Percentiles rank a stretch among this genome's conserved stretches.
Conservation (phyloP, 2,113 vertebrate genomes). For the Monopterus albus region DNA sequence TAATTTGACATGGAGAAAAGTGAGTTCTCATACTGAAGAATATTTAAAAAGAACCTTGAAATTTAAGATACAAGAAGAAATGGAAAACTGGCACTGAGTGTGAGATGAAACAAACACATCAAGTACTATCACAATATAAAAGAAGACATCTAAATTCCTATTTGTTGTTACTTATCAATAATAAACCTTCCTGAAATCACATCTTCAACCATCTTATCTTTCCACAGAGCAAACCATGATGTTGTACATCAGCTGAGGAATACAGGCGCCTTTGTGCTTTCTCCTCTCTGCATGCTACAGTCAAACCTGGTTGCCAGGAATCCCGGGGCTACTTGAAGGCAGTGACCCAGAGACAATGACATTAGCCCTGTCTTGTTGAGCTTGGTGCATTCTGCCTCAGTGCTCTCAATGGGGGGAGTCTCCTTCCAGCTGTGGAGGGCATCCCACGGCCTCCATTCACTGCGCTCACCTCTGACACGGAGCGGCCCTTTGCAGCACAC, state of each 20-base stretch:
- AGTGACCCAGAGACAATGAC: conserved; percentile 77
- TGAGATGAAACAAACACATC: background rate
- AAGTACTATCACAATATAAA: background rate
- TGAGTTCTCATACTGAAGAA: conserved; percentile 12
- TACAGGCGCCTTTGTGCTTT: conserved; percentile 64
- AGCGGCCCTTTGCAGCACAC: conserved; percentile 58
- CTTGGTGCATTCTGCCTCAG: conserved; percentile 65
- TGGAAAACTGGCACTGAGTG: background rate
- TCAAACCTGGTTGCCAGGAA: conserved; percentile 75
- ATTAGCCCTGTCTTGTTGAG: conserved; percentile 62
- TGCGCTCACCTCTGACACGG: conserved; percentile 77
- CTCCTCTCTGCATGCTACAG: conserved; percentile 33
- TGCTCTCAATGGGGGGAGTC: conserved; percentile 50
- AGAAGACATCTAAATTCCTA: background rate
- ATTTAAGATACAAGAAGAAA: too few relatives aligned
- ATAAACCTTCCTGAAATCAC: background rate
- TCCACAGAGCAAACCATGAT: conserved; percentile 30
- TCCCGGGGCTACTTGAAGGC: conserved; percentile 65
- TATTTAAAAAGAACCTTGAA: too few relatives aligned
- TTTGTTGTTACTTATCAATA: background rate
- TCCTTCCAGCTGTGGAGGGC: conserved; percentile 56
- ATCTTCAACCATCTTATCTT: conserved; percentile 12
- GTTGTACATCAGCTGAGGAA: conserved; percentile 72
- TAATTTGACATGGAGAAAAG: conserved; percentile 31
- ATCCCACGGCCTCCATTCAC: conserved; percentile 69